Evolutionary conservation across 2,797 vertebrate species (phyloP), one percentile per base, ranked within the genome.

Genomic region (Alectoris magna): DNA sequence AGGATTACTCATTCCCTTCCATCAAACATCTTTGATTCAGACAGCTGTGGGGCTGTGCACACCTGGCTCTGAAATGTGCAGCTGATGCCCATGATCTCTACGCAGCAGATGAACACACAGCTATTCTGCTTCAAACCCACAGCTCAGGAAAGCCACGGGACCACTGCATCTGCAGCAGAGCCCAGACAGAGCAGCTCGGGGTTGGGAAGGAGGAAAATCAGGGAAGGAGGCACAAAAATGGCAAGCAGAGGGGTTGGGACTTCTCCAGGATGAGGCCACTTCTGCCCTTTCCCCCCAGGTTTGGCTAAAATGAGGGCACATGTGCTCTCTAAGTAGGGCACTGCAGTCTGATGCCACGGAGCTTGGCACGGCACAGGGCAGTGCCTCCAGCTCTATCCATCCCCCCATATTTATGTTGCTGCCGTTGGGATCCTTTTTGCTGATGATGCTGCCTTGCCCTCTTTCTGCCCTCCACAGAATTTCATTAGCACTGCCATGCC

Each of bases 381-480:
- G 41, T 8, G 34, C n/a, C 75, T 56, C 66, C 84, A 88, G 60
- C 75, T 29, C 43, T 84, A 77, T 90, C 77, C 46, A 29, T 5
- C 29, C 63, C 67, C 29, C 34, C 2, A 16, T 74, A 89, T 77
- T 92, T 93, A 68, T 38, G 34, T 48, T 62, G 63, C 74, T 56
- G 72, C 38, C 53, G 21, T 8, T n/a, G 14, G 2, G 67, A 41
- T 36, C 46, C 14, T 34, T 88, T 94, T 81, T 93, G 93, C 91
- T 93, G 90, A 93, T 71, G 39, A 16, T 0, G 4, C 66, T 39
- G 76, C 22, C 46, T 63, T 86, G 60, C 53, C 80, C 85, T 90
- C 63, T 63, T 63, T 69, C 76, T 75, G 83, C 69, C 73, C 85
- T 69, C 85, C 51, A 34, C 56, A 92, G 68, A 86, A 93, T 91